Evolutionary conservation across 2,888 invertebrate species (phyloP).

Genomic region (Nomada ruficornis): DNA sequence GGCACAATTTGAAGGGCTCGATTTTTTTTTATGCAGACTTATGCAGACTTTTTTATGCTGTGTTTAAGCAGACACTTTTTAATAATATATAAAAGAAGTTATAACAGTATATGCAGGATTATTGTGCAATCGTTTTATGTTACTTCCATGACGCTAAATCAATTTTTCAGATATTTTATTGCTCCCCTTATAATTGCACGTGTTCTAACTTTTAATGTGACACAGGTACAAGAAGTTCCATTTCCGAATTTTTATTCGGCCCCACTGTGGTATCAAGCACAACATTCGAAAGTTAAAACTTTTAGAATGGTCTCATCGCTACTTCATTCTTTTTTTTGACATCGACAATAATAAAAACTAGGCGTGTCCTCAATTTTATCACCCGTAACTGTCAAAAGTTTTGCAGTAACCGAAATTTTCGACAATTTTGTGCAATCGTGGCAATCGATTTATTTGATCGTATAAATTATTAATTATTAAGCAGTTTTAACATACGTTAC

Average conservation of each 20-base stretch:
- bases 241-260: constrained; percentile 25
- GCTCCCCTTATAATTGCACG: not conserved
- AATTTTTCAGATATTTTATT: constrained; percentile 7
- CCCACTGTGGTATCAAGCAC: constrained; percentile 10
- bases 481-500: too few species aligned
- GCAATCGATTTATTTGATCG: not conserved
- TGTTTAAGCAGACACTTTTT: too few species aligned
- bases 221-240: constrained; percentile 14
- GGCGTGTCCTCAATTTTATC: constrained; percentile 30
- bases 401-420: constrained; percentile 14
- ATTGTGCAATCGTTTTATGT: too few species aligned
- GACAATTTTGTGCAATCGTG: not conserved
- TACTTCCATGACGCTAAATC: not conserved
- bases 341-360: constrained; percentile 16
- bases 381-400: not conserved
- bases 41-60: too few species aligned
- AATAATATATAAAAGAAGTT: too few species aligned
- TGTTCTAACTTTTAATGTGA: not conserved
- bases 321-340: not conserved
- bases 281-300: constrained; percentile 19
- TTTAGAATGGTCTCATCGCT: not conserved
- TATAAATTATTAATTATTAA: too few species aligned
- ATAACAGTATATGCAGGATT: too few species aligned
- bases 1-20: too few species aligned
- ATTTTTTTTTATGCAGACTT: too few species aligned